Evolutionary conservation across 2,113 vertebrate genomes (phyloP).

Genomic region (Indri indri): DNA sequence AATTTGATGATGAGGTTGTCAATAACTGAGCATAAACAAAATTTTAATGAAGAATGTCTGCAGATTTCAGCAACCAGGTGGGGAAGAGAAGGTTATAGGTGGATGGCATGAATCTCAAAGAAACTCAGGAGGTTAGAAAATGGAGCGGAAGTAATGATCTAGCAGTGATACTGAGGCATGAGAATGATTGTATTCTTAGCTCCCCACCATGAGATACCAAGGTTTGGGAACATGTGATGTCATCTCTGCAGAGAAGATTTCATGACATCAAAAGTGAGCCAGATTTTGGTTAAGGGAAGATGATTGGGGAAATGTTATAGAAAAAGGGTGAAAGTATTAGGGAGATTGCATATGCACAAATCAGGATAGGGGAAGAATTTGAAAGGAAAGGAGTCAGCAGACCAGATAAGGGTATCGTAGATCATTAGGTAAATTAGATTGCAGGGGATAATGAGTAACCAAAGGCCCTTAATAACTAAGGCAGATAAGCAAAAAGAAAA

Average conservation of each 20-base stretch:
- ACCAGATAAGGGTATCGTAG: not conserved
- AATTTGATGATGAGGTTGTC: not conserved
- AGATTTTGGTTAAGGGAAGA: not conserved
- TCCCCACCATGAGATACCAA: not conserved
- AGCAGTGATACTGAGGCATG: not conserved
- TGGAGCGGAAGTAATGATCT: not conserved
- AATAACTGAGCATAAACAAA: not conserved
- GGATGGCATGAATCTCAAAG: not conserved
- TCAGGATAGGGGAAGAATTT: not conserved
- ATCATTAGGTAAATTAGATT: not conserved
- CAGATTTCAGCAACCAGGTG: not conserved
- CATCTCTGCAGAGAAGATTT: not conserved
- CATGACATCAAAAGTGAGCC: not conserved
- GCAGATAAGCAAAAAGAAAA: not conserved
- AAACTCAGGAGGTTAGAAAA: not conserved
- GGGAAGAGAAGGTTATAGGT: not conserved
- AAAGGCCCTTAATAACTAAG: not conserved
- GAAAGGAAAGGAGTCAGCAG: not conserved
- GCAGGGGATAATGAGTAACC: not conserved
- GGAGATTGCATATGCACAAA: not conserved
- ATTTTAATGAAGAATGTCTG: not conserved
- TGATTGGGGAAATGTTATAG: not conserved
- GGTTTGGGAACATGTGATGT: not conserved
- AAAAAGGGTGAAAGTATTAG: not conserved
- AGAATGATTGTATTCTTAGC: not conserved